These are phyloP conservation scores for Orthosia gracilis DNA, from an alignment of 2,888 invertebrate species.

Conservation along the genomic window DNA sequence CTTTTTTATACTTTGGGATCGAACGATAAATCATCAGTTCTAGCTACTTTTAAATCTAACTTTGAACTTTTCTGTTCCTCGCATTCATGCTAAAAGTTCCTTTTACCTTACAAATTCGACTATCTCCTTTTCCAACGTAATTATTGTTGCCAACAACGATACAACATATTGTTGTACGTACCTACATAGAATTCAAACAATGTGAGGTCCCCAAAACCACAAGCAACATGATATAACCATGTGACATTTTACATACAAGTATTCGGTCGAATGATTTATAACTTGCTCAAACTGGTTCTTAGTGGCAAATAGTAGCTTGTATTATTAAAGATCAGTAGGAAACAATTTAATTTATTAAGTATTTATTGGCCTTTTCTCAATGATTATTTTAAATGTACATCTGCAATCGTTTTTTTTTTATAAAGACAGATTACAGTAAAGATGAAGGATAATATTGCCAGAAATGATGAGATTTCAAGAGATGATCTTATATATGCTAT, in stretches of 20 bases:
- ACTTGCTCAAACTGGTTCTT: constrained; percentile 61
- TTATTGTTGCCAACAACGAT: constrained; percentile 16
- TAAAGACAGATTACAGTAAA: no score
- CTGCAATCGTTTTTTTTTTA: not conserved
- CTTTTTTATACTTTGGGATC: not conserved
- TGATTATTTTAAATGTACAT: not conserved
- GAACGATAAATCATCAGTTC: constrained; percentile 11
- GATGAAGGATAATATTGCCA: not conserved
- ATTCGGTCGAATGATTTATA: constrained; percentile 68
- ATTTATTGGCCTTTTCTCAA: constrained; percentile 9
- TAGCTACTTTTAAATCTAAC: not conserved
- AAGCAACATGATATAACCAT: constrained; percentile 70
- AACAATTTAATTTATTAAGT: constrained; percentile 1
- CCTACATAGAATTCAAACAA: constrained; percentile 64
- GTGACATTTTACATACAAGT: constrained; percentile 75
- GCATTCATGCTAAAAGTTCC: not conserved
- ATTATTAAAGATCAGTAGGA: constrained; percentile 12
- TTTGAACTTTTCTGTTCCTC: not conserved
- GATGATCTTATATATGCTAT: not conserved
- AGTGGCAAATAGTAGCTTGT: constrained; percentile 43
- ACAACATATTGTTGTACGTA: constrained; percentile 21
- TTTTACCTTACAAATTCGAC: constrained; percentile 11
- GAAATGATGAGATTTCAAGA: not conserved
- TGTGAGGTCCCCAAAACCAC: constrained; percentile 64
- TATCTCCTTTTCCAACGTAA: not conserved